A percentile compares a stretch with the other conserved stretches of the same genome.
These are phyloP conservation scores for Agrenia bidenticulata DNA, from an alignment of 2,888 invertebrate species.

Conservation along the genomic window DNA sequence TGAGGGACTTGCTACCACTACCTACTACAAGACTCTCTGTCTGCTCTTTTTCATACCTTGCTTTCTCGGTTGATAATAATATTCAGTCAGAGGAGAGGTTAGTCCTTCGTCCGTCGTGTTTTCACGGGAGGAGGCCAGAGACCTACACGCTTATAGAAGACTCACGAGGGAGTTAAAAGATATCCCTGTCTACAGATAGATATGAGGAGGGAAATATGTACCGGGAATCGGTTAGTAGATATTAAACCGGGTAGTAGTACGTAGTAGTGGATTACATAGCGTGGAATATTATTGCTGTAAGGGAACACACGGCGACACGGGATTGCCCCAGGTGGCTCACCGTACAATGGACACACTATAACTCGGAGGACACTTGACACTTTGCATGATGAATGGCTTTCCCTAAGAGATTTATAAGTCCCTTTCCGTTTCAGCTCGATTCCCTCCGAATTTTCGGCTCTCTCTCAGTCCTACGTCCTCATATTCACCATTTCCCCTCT, in stretches of 20 bases:
- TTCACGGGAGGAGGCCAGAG: too few relatives aligned
- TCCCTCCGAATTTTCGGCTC: conserved; percentile 44
- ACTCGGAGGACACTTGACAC: conserved; percentile 53
- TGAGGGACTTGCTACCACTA: conserved; percentile 34
- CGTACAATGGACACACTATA: conserved; percentile 51
- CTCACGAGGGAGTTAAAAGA: too few relatives aligned
- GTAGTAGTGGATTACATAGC: not conserved
- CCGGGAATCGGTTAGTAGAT: too few relatives aligned
- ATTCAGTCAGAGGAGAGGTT: too few relatives aligned
- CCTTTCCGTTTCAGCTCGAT: conserved; percentile 53
- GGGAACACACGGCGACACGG: conserved; percentile 51
- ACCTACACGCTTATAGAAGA: too few relatives aligned
- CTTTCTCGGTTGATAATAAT: not conserved
- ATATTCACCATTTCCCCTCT: conserved; percentile 30
- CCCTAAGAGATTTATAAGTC: conserved; percentile 53
- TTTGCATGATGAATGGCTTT: conserved; percentile 54
- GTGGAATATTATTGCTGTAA: conserved; percentile 8
- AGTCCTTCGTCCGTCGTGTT: too few relatives aligned
- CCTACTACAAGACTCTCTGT: conserved; percentile 31
- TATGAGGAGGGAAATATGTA: too few relatives aligned
- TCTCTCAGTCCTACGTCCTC: conserved; percentile 13
- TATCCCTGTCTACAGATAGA: too few relatives aligned
- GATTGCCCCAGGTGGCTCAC: conserved; percentile 53
- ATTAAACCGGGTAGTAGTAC: not conserved
- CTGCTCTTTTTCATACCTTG: conserved; percentile 14